Percentiles rank a stretch among this genome's conserved stretches.
phyloP scores from a whole-genome alignment of 2,888 invertebrate species.

The Patella ulyssiponensis region DNA sequence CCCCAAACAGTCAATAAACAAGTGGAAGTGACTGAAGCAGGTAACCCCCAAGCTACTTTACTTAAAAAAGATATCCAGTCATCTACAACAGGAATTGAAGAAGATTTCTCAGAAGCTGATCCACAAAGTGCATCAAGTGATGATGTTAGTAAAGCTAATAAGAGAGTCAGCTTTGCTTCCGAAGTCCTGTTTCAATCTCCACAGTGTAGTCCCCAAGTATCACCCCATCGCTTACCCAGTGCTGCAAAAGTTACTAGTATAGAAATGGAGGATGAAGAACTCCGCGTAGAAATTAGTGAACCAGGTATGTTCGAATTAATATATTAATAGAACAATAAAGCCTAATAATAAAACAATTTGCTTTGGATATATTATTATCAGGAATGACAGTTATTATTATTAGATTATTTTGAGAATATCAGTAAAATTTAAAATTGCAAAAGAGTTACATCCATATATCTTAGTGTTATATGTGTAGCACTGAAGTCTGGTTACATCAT shows the following conservation, averaged over 20 bases:
- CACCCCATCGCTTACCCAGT: constrained; percentile 36
- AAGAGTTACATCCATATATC: too few species aligned
- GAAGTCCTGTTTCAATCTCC: constrained; percentile 69
- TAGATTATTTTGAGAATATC: too few species aligned
- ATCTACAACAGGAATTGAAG: neutral
- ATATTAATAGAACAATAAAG: too few species aligned
- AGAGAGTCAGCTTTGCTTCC: constrained; percentile 70
- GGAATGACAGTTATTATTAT: too few species aligned
- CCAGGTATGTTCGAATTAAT: neutral
- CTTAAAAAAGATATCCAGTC: constrained; percentile 32
- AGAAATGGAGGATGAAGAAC: constrained; percentile 7
- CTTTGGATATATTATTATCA: too few species aligned
- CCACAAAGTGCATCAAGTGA: constrained; percentile 21
- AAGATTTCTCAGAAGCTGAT: neutral
- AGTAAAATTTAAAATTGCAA: too few species aligned
- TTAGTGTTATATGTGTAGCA: too few species aligned
- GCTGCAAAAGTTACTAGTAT: constrained; percentile 4
- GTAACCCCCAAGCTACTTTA: constrained; percentile 44
- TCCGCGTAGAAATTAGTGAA: constrained; percentile 5
- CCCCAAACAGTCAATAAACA: constrained; percentile 41
- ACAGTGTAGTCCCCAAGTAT: constrained; percentile 52
- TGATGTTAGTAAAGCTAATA: constrained; percentile 37
- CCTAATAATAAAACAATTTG: too few species aligned
- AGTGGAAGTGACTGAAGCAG: constrained; percentile 28
- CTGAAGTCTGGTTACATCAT: too few species aligned